These are phyloP conservation scores for Platygyra sinensis DNA, from an alignment of 64 coral and sea anemone species.

Conservation along the genomic window DNA sequence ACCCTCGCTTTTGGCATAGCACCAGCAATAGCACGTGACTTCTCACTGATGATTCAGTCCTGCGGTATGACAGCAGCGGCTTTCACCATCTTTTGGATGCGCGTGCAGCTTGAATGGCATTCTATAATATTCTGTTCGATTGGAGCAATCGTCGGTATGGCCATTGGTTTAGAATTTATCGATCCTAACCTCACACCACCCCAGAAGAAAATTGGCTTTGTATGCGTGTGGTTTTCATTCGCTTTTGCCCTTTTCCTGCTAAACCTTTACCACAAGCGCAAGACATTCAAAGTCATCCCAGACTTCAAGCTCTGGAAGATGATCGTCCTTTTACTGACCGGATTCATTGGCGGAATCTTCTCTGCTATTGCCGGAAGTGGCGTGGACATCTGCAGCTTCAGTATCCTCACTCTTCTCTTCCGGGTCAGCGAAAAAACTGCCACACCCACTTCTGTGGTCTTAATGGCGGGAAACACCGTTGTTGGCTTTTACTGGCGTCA, in stretches of 20 bases:
- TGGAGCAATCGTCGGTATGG: constrained; percentile 66
- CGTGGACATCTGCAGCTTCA: constrained; percentile 85
- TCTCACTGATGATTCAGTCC: constrained; percentile 84
- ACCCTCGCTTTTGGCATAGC: constrained; percentile 68
- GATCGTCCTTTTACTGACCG: constrained; percentile 49
- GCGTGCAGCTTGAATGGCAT: constrained; percentile 66
- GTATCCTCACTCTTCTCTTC: constrained; percentile 76
- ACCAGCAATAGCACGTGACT: constrained; percentile 78
- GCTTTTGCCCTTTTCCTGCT: constrained; percentile 84
- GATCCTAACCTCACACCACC: constrained; percentile 82
- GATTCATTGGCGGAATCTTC: constrained; percentile 76
- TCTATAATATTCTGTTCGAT: constrained; percentile 79
- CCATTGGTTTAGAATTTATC: constrained; percentile 72
- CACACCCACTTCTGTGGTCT: constrained; percentile 69
- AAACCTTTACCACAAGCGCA: constrained; percentile 75
- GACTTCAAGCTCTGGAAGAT: constrained; percentile 81
- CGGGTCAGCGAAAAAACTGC: constrained; percentile 85
- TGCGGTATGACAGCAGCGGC: constrained; percentile 87
- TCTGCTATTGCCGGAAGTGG: constrained; percentile 78
- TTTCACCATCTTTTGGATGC: constrained; percentile 88
- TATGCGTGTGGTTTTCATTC: constrained; percentile 84
- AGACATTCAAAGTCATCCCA: constrained; percentile 71
- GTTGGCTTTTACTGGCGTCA: constrained; percentile 79
- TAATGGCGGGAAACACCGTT: constrained; percentile 80
- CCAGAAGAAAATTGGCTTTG: constrained; percentile 89